A percentile compares a stretch with the other conserved stretches of the same genome.
Evolutionary conservation across 1,140 invertebrate genomes (phyloP).

Genomic region (Diabrotica virgifera): DNA sequence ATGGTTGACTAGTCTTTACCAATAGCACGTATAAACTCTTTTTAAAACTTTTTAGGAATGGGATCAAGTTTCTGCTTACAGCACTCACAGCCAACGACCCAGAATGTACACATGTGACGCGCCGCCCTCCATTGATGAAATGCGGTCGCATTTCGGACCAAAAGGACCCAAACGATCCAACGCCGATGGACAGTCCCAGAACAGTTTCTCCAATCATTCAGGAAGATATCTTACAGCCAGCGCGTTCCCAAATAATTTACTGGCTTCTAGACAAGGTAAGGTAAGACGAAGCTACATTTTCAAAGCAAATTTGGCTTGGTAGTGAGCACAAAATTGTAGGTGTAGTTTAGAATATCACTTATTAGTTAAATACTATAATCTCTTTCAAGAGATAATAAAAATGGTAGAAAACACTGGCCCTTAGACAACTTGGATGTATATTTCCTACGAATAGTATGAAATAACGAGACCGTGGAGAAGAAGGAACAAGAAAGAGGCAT

Average conservation of each 20-base stretch:
- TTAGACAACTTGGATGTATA: too few species aligned
- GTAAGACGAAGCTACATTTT: background rate
- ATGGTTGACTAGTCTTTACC: too few species aligned
- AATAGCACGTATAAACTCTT: too few species aligned
- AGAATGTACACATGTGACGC: constrained; percentile 71
- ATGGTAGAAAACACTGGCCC: too few species aligned
- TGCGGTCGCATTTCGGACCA: constrained; percentile 59
- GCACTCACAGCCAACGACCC: constrained; percentile 80
- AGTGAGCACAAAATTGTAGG: too few species aligned
- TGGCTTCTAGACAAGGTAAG: constrained; percentile 73
- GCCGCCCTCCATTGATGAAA: constrained; percentile 61
- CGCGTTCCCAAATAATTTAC: constrained; percentile 70
- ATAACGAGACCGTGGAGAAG: too few species aligned
- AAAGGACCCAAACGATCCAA: constrained; percentile 62
- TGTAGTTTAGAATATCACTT: too few species aligned
- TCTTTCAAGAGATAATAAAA: background rate
- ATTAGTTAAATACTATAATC: background rate
- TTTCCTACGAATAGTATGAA: too few species aligned
- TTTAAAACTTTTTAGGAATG: constrained; percentile 62
- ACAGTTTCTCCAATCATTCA: constrained; percentile 79
- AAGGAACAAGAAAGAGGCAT: too few species aligned
- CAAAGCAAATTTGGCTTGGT: too few species aligned
- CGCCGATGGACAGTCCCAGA: constrained; percentile 81
- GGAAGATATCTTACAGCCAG: constrained; percentile 65
- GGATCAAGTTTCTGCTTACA: constrained; percentile 92